A percentile compares a stretch with the other conserved stretches of the same genome.
Conservation (phyloP, 2,797 vertebrate species). For the Bradypodion ventrale region DNA sequence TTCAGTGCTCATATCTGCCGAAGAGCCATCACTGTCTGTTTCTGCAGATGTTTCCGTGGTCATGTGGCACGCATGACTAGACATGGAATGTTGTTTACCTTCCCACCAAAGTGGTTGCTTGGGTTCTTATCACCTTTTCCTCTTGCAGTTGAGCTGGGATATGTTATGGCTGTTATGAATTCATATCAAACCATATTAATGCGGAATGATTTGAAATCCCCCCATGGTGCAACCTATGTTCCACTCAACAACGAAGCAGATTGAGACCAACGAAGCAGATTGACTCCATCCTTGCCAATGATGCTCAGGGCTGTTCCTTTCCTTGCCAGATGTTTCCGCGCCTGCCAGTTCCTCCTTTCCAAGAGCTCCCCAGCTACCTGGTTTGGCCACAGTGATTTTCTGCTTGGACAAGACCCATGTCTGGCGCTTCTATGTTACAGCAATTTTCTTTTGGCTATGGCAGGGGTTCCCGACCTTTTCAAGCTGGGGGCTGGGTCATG, state of each 20-base stretch:
- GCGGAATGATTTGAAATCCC: not conserved
- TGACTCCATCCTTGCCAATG: too few species aligned
- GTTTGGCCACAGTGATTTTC: not conserved
- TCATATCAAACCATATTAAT: not conserved
- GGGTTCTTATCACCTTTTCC: not conserved
- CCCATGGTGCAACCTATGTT: not conserved
- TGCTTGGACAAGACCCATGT: too few species aligned
- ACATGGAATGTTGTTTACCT: too few species aligned
- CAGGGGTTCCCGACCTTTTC: too few species aligned
- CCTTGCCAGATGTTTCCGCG: not conserved
- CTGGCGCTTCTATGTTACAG: not conserved
- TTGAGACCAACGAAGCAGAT: not conserved
- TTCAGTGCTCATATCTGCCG: too few species aligned
- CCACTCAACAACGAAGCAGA: not conserved
- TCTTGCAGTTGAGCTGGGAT: not conserved
- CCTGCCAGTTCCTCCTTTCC: not conserved
- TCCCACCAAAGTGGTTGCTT: too few species aligned
- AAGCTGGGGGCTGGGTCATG: too few species aligned
- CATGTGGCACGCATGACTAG: too few species aligned
- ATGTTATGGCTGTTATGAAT: not conserved
- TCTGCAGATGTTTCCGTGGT: too few species aligned
- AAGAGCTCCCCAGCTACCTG: not conserved
- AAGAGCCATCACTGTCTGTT: too few species aligned
- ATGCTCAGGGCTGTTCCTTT: too few species aligned
- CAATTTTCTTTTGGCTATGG: not conserved